Conservation (phyloP, 2,797 vertebrate species). For the Kryptopterus vitreolus region DNA sequence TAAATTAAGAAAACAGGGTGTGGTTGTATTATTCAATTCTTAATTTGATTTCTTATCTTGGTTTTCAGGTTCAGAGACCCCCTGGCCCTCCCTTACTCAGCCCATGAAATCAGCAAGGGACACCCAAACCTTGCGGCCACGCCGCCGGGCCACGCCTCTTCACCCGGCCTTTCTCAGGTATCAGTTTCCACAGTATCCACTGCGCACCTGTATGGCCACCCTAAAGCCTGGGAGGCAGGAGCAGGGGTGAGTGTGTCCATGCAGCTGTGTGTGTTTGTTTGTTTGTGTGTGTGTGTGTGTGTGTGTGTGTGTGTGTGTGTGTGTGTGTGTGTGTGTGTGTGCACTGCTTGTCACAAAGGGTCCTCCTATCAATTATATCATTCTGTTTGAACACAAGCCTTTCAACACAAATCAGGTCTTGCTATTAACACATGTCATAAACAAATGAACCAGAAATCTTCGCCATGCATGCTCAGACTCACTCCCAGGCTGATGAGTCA, state of each 20-base stretch:
- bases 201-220: constrained; percentile 71
- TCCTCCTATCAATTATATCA: neutral
- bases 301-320: constrained; percentile 28
- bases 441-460: constrained; percentile 11
- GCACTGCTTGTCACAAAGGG: neutral
- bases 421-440: neutral
- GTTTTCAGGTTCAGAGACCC: constrained; percentile 89
- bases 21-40: neutral
- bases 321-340: constrained; percentile 24
- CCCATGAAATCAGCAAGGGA: constrained; percentile 97
- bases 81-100: constrained; percentile 84
- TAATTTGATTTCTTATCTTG: constrained; percentile 41
- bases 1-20: too few relatives aligned
- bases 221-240: constrained; percentile 78
- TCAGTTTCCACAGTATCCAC: constrained; percentile 74
- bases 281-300: constrained; percentile 21
- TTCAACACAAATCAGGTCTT: neutral
- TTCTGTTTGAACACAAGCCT: neutral
- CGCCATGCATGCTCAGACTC: neutral
- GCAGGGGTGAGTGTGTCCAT: constrained; percentile 73
- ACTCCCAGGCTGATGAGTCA: constrained; percentile 23
- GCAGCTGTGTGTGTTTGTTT: constrained; percentile 15
- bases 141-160: constrained; percentile 92
- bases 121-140: constrained; percentile 91
- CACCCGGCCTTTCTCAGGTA: constrained; percentile 97